Percentiles rank a stretch among this genome's conserved stretches.
Evolutionary conservation across 2,113 vertebrate species (phyloP).

Genomic region (Myodes glareolus): DNA sequence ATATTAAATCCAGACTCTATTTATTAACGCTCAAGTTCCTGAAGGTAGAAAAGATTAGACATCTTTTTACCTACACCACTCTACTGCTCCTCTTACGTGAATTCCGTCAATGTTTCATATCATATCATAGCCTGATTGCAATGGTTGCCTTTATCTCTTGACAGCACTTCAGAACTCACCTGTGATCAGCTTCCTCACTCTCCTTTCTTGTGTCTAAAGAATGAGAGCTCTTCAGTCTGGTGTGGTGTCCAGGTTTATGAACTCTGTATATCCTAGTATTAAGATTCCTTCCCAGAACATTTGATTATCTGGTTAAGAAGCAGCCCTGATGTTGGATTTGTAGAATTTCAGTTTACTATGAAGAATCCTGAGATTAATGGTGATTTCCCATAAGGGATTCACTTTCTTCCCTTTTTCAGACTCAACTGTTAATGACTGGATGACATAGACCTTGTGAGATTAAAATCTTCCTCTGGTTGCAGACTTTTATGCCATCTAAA

Average conservation of each 20-base stretch:
- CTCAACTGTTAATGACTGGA: neutral
- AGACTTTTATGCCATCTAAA: neutral
- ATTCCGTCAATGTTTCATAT: neutral
- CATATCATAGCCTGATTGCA: fast-evolving
- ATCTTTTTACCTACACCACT: too few relatives aligned
- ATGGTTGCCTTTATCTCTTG: neutral
- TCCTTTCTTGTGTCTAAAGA: neutral
- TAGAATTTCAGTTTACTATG: neutral
- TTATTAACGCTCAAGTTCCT: neutral
- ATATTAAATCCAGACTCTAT: neutral
- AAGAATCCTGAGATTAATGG: neutral
- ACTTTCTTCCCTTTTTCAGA: neutral
- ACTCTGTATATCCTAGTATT: neutral
- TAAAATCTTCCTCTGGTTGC: neutral
- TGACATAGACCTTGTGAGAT: neutral
- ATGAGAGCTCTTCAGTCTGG: neutral
- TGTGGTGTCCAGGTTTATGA: neutral
- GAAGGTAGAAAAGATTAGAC: neutral
- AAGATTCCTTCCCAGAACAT: neutral
- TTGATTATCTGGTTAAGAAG: neutral
- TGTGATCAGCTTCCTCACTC: neutral
- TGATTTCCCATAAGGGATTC: neutral
- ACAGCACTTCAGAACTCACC: neutral
- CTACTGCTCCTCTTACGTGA: fast-evolving
- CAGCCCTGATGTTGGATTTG: too few relatives aligned